A percentile compares a stretch with the other conserved stretches of the same genome.
These are phyloP conservation scores for Scophthalmus maximus DNA, from an alignment of 2,113 vertebrate species.

Conservation along the genomic window DNA sequence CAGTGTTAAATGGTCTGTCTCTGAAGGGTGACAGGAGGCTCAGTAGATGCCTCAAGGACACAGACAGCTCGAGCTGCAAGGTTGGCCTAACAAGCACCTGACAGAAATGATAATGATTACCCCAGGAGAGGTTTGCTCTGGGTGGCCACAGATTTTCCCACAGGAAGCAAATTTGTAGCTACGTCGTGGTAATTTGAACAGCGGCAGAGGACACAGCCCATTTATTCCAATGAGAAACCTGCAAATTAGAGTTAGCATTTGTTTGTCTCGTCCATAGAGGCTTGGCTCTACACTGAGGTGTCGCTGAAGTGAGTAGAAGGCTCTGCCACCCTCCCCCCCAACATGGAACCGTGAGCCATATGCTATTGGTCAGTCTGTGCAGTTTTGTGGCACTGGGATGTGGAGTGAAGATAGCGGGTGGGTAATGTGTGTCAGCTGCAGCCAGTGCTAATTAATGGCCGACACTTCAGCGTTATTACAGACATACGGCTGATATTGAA, in stretches of 20 bases:
- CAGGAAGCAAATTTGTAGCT: slow-evolving; percentile 55
- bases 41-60: slow-evolving; percentile 61
- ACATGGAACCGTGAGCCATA: slow-evolving; percentile 41
- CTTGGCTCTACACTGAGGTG: slow-evolving; percentile 10
- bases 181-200: slow-evolving; percentile 44
- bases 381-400: slow-evolving; percentile 15
- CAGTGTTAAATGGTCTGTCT: slow-evolving; percentile 51
- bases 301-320: slow-evolving; percentile 29
- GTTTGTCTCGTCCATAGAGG: slow-evolving; percentile 45
- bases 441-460: slow-evolving; percentile 55
- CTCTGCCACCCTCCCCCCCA: slow-evolving; percentile 8
- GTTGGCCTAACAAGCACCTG: slow-evolving; percentile 60
- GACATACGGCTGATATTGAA: slow-evolving; percentile 46
- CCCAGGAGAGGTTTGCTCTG: slow-evolving; percentile 35
- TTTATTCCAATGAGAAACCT: slow-evolving; percentile 42
- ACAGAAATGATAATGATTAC: slow-evolving; percentile 68
- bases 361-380: slow-evolving; percentile 27
- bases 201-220: slow-evolving; percentile 34
- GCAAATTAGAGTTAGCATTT: slow-evolving; percentile 49
- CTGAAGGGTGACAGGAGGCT: slow-evolving; percentile 47
- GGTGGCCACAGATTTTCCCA: slow-evolving; percentile 44
- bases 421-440: slow-evolving; percentile 49
- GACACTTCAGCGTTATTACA: slow-evolving; percentile 38
- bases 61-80: slow-evolving; percentile 40
- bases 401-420: slow-evolving; percentile 24